phyloP scores from a whole-genome alignment of 2,113 vertebrate species.

The Oryzias woworae region DNA sequence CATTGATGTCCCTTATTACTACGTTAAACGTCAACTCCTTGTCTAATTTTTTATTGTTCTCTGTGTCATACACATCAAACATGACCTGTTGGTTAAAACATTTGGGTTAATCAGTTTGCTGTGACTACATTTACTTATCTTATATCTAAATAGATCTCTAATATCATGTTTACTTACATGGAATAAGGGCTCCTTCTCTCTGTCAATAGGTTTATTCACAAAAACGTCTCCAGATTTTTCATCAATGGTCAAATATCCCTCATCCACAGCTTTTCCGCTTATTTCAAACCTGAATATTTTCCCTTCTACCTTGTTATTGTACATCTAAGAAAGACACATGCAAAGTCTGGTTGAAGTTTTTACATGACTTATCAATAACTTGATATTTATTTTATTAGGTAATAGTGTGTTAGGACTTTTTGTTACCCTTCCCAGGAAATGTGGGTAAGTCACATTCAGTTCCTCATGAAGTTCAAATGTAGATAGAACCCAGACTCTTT shows the following conservation, averaged over 20 bases:
- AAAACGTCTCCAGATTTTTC: slow-evolving; percentile 51
- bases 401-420: background rate
- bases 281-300: slow-evolving; percentile 60
- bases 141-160: background rate
- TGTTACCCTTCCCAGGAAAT: slow-evolving; percentile 61
- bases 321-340: slow-evolving; percentile 60
- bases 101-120: fast-evolving
- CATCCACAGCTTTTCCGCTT: slow-evolving; percentile 73
- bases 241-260: slow-evolving; percentile 73
- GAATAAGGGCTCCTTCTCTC: slow-evolving; percentile 64
- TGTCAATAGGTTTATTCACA: slow-evolving; percentile 67
- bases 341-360: background rate
- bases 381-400: too few relatives aligned
- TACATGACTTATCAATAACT: background rate
- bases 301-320: slow-evolving; percentile 38
- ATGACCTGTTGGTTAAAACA: slow-evolving; percentile 70
- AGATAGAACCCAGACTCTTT: slow-evolving; percentile 84
- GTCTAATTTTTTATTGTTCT: slow-evolving; percentile 32
- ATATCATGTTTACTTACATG: slow-evolving; percentile 63
- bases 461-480: slow-evolving; percentile 81
- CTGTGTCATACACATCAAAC: slow-evolving; percentile 64
- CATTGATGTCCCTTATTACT: slow-evolving; percentile 80
- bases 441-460: slow-evolving; percentile 75
- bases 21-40: slow-evolving; percentile 78
- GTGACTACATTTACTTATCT: background rate